Evolutionary conservation across 2,113 vertebrate species (phyloP), one percentile per base, ranked within the genome.

Genomic region (Gambusia affinis): DNA sequence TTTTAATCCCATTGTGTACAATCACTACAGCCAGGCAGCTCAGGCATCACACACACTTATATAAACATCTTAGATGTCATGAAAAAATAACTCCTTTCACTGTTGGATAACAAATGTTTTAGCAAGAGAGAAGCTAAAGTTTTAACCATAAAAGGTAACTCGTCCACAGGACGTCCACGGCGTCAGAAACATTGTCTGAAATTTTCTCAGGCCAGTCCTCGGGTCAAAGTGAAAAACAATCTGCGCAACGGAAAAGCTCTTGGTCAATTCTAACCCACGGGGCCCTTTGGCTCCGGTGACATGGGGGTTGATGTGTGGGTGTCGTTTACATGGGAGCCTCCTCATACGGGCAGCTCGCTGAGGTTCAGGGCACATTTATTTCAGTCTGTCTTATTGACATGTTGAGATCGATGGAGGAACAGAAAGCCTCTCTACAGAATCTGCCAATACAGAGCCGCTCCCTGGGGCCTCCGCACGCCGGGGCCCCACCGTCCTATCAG

Each of bases 341-440:
- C 75, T 80, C 82, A 72, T 71, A 82, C 70, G 19, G 78, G 76
- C 33, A 37, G 79, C 83, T 83, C 64, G 62, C 81, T 51, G 83
- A 88, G 87, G 85, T 81, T 80, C 86, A 89, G 83, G 86, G 84
- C 89, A 86, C 81, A 90, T 93, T 94, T 91, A 93, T 94, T 92
- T 87, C 82, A 91, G 90, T 90, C 88, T 68, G 79, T 92, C 87
- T 92, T 92, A 94, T 92, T 94, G 93, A 93, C 88, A 84, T 84
- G 83, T 84, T 83, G 77, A 76, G 90, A 94, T 95, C 90, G 85
- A 94, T 93, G 84, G 73, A 69, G 86, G 78, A 83, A 88, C 88
- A 92, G 87, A 93, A 88, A 93, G 87, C 89, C 85, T 94, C 80
- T 92, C 87, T 78, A 70, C 87, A 79, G 65, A 80, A 78, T 79